Percentiles rank a stretch among this genome's conserved stretches.
These are phyloP conservation scores for Dicranocentrus wangi DNA, from an alignment of 2,888 invertebrate species.

Conservation along the genomic window DNA sequence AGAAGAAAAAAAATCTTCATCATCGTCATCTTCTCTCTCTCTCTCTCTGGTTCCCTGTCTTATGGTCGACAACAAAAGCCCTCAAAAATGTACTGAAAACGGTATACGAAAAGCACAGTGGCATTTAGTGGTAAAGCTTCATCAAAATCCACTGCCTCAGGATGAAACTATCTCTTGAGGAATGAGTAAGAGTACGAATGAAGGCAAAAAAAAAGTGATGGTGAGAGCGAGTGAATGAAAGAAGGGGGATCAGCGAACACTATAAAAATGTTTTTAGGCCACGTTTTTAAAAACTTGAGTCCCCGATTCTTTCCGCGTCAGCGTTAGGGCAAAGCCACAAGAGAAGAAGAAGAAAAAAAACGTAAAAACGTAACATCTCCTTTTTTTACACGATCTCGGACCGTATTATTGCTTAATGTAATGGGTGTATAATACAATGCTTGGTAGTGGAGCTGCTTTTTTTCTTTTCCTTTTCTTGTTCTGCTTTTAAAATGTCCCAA, in stretches of 20 bases:
- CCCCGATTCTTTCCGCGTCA: slow-evolving; percentile 16
- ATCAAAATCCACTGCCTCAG: slow-evolving; percentile 56
- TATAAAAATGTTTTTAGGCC: slow-evolving; percentile 48
- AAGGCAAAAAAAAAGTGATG: too few relatives aligned
- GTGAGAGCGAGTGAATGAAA: slow-evolving; percentile 18
- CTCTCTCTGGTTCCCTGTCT: too few relatives aligned
- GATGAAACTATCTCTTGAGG: slow-evolving; percentile 28
- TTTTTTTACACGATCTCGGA: neutral
- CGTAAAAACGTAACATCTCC: slow-evolving; percentile 1
- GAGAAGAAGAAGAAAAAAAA: neutral
- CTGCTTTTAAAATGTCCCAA: slow-evolving; percentile 16
- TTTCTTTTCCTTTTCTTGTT: neutral
- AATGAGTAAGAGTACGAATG: slow-evolving; percentile 13
- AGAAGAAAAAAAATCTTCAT: slow-evolving; percentile 29
- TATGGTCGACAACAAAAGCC: too few relatives aligned
- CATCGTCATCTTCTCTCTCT: slow-evolving; percentile 46
- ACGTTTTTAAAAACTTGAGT: slow-evolving; percentile 15
- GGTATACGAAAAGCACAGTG: slow-evolving; percentile 33
- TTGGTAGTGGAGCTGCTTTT: neutral
- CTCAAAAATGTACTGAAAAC: slow-evolving; percentile 37
- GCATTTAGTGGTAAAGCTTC: slow-evolving; percentile 52
- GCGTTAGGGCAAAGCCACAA: slow-evolving; percentile 19
- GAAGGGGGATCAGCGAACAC: slow-evolving; percentile 17
- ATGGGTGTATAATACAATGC: slow-evolving; percentile 1
- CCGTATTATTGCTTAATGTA: neutral